Conservation (phyloP, 2,797 vertebrate species). For the Champsocephalus gunnari region DNA sequence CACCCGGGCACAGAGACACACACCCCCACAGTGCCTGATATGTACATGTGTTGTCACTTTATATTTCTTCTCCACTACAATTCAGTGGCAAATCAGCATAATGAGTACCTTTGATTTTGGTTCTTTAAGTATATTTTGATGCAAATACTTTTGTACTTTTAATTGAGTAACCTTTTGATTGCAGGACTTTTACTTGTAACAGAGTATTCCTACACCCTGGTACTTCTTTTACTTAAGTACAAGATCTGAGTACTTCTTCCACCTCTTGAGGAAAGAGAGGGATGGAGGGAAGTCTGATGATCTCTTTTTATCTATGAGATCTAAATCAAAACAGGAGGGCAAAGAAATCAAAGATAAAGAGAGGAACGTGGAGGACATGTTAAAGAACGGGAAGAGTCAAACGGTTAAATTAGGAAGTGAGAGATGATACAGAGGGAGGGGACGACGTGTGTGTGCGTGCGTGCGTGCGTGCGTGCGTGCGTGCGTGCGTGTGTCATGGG, state of each 20-base stretch:
- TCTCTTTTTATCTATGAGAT: not conserved
- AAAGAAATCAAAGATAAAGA: conserved; percentile 22
- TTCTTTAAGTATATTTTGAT: no score
- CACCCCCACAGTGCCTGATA: not conserved
- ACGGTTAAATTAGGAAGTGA: not conserved
- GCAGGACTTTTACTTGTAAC: no score
- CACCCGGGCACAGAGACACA: conserved; percentile 24
- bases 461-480: conserved; percentile 2
- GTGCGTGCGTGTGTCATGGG: no score
- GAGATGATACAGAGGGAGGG: conserved; percentile 11
- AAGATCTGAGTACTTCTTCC: no score
- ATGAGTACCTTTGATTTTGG: no score
- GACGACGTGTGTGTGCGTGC: conserved; percentile 8
- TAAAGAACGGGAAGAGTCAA: conserved; percentile 6
- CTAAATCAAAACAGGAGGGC: not conserved
- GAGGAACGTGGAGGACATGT: not conserved
- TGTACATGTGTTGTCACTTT: no score
- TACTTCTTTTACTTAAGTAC: no score
- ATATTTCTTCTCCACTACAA: no score
- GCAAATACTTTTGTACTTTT: no score
- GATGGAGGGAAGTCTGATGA: conserved; percentile 6
- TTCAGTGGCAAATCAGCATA: no score
- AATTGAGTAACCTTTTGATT: no score
- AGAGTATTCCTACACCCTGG: no score
- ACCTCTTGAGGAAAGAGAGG: not conserved